Base-by-base conservation (phyloP, 2,113 vertebrate species). In the Acrocephalus kingi region DNA sequence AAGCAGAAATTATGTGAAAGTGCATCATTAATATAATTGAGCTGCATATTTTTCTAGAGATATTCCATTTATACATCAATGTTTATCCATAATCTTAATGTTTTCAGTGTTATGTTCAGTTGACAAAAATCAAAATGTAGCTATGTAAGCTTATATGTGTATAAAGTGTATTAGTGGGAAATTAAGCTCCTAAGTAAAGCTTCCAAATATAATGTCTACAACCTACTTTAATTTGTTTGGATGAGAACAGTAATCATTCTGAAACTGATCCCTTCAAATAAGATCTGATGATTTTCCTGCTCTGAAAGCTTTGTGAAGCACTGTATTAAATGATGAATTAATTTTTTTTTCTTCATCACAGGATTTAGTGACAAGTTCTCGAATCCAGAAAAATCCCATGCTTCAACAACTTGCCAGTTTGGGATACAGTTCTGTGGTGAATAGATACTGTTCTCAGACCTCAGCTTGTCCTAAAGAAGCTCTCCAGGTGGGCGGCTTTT, bases 351-450 rank as follows among this genome's bases (percentile, higher is more conserved):
- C 43, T 37, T 3, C 19, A 46, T n/a, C 58, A 2, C 75, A 99
- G 99, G 98, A 97, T 72, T 97, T 99, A 61, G 54, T 99, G 37
- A 78, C 55, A 37, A 97, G 98, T 69, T 96, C 98, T 51, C 98
- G 97, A 79, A 84, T 97, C 80, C 98, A 98, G 96, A 97, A 97
- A 41, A 79, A 73, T 23, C 43, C 43, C 4, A 1, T 75, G 9
- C 64, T 99, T 83, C 98, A 97, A 96, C 97, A 98, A 13, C 91
- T 94, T n/a, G 95, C 97, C 43, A 94, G 94, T n/a, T 96, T 99
- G 71, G 93, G 92, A n/a, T 99, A 99, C 54, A 98, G 98, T 45
- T 98, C 98, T 77, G 68, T 99, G 83, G 97, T 98, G 35, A 97
- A 98, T 68, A 99, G 96, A 94, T 96, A 96, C 80, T 99, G 98